Conservation (phyloP, 1,140 invertebrate species). For the Ruditapes philippinarum region DNA sequence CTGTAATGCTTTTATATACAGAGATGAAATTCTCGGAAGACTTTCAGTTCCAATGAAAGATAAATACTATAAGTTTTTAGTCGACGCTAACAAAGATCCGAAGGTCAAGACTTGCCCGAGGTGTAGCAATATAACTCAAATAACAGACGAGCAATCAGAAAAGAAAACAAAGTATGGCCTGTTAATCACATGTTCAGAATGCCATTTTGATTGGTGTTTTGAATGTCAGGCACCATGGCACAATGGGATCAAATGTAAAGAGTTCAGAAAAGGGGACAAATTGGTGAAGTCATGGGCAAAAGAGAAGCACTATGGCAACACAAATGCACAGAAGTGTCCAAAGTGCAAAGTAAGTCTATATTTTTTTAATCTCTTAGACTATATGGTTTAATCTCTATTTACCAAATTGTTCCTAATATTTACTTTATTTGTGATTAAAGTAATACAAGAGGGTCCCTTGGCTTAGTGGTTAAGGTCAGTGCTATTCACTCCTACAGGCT, state of each 20-base stretch:
- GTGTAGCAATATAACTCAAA: slow-evolving; percentile 81
- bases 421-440: too few relatives aligned
- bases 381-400: too few relatives aligned
- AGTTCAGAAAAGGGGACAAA: slow-evolving; percentile 86
- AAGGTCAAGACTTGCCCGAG: slow-evolving; percentile 86
- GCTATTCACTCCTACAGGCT: too few relatives aligned
- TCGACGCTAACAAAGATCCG: slow-evolving; percentile 85
- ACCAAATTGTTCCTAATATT: too few relatives aligned
- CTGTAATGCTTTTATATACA: slow-evolving; percentile 82
- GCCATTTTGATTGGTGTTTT: slow-evolving; percentile 87
- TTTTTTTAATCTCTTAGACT: too few relatives aligned
- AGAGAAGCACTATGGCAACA: slow-evolving; percentile 84
- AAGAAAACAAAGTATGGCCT: slow-evolving; percentile 74
- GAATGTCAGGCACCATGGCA: slow-evolving; percentile 87
- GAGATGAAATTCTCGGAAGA: slow-evolving; percentile 84
- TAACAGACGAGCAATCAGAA: slow-evolving; percentile 67
- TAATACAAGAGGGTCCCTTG: too few relatives aligned
- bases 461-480: too few relatives aligned
- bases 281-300: slow-evolving; percentile 86
- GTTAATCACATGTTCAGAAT: slow-evolving; percentile 82
- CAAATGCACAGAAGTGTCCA: slow-evolving; percentile 87
- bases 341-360: slow-evolving; percentile 87
- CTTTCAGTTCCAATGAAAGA: slow-evolving; percentile 81
- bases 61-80: slow-evolving; percentile 84
- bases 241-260: slow-evolving; percentile 85